Percentiles rank a stretch among this genome's conserved stretches.
Conservation (phyloP, 2,113 vertebrate genomes). For the Cyanoramphus novaezelandiae region DNA sequence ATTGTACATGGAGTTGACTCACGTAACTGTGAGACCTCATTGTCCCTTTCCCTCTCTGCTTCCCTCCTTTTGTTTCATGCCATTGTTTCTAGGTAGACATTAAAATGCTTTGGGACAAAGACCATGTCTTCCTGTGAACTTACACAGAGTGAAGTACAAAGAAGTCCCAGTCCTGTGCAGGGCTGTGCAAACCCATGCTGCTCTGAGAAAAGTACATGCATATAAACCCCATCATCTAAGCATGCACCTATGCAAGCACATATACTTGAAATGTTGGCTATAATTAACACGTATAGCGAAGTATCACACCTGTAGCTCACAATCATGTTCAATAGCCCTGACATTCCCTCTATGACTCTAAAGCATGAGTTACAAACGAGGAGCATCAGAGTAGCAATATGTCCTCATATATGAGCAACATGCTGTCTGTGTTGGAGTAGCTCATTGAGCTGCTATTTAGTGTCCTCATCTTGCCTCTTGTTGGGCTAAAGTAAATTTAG, state of each 20-base stretch:
- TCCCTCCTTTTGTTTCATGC: conserved; percentile 54
- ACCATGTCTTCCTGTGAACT: conserved; percentile 50
- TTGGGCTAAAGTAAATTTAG: not conserved
- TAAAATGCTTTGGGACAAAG: conserved; percentile 39
- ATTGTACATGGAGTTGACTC: conserved; percentile 25
- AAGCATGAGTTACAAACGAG: not conserved
- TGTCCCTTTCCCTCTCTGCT: conserved; percentile 46
- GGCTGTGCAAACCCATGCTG: not conserved
- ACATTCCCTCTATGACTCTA: not conserved
- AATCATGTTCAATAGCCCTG: not conserved
- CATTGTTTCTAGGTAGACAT: conserved; percentile 52
- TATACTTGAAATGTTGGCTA: not conserved
- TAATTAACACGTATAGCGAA: not conserved
- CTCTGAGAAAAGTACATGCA: not conserved
- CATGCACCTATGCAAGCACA: not conserved
- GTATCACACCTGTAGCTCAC: not conserved
- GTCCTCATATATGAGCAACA: not conserved
- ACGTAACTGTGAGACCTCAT: conserved; percentile 12
- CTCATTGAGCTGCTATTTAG: not conserved
- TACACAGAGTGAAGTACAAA: not conserved
- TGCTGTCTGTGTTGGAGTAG: not conserved
- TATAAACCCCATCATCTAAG: not conserved
- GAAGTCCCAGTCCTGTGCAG: fast-evolving
- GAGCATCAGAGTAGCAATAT: not conserved
- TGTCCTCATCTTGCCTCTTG: not conserved